Evolutionary conservation across 2,888 invertebrate genomes (phyloP).

Genomic region (Conistra vaccinii): DNA sequence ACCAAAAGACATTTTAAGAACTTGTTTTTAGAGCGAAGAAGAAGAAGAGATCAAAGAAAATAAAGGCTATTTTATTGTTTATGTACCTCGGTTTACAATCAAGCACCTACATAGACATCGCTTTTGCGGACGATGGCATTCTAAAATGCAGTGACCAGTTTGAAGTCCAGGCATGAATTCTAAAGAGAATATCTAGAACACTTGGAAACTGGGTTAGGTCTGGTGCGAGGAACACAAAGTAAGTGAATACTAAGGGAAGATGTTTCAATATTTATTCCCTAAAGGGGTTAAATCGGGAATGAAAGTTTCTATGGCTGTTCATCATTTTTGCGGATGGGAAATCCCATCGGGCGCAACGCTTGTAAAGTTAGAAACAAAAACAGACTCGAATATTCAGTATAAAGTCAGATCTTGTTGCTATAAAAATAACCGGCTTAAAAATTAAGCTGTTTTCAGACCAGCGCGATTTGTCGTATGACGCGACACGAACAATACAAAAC

Average conservation of each 20-base stretch:
- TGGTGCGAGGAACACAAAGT: conserved; percentile 12
- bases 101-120: background rate
- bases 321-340: background rate
- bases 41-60: background rate
- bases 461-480: no score
- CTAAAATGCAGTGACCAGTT: conserved; percentile 30
- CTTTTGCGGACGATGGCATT: background rate
- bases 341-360: background rate
- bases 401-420: background rate
- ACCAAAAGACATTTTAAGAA: no score
- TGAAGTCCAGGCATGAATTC: conserved; percentile 35
- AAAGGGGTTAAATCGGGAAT: background rate
- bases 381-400: background rate
- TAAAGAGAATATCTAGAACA: conserved; percentile 41
- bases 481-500: no score
- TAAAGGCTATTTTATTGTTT: background rate
- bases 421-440: no score
- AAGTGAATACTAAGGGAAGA: background rate
- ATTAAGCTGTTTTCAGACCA: no score
- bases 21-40: background rate
- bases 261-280: background rate
- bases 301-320: background rate
- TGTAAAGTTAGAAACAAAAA: background rate
- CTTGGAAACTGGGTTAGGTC: conserved; percentile 16
- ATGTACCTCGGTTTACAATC: background rate